A percentile compares a stretch with the other conserved stretches of the same genome.
phyloP scores from a whole-genome alignment of 1,140 invertebrate species.

The Scylla paramamosain region DNA sequence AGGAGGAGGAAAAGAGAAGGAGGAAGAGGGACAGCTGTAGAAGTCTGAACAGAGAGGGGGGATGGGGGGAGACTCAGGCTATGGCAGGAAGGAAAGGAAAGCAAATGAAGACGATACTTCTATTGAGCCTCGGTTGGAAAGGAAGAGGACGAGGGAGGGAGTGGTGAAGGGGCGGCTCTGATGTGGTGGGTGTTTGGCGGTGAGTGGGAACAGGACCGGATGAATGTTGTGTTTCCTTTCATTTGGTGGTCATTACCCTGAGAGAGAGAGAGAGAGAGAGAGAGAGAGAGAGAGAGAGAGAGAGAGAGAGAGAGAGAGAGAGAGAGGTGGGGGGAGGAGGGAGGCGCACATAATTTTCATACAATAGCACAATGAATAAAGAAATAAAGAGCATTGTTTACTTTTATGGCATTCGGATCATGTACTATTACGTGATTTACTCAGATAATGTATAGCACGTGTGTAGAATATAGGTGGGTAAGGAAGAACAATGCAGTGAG shows the following conservation, averaged over 20 bases:
- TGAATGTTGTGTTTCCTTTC: constrained; percentile 10
- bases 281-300: constrained; percentile 18
- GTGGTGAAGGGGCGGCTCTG: not conserved
- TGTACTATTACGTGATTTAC: no score
- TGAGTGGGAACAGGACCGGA: not conserved
- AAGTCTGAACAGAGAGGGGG: no score
- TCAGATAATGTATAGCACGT: no score
- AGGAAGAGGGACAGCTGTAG: no score
- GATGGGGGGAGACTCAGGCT: no score
- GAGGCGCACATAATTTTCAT: not conserved
- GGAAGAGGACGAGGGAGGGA: not conserved
- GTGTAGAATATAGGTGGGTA: no score
- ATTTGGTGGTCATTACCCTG: not conserved
- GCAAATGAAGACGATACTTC: not conserved
- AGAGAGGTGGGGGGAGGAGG: not conserved
- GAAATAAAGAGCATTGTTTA: no score
- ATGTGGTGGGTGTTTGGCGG: not conserved
- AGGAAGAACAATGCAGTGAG: no score
- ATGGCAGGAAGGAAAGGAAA: not conserved
- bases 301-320: constrained; percentile 3
- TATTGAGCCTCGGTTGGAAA: not conserved
- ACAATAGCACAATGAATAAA: no score
- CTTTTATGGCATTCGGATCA: no score
- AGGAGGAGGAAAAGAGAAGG: no score
- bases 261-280: not conserved